Evolutionary conservation across 2,888 invertebrate genomes (phyloP), one percentile per base, ranked within the genome.

Genomic region (Norana najaformis): DNA sequence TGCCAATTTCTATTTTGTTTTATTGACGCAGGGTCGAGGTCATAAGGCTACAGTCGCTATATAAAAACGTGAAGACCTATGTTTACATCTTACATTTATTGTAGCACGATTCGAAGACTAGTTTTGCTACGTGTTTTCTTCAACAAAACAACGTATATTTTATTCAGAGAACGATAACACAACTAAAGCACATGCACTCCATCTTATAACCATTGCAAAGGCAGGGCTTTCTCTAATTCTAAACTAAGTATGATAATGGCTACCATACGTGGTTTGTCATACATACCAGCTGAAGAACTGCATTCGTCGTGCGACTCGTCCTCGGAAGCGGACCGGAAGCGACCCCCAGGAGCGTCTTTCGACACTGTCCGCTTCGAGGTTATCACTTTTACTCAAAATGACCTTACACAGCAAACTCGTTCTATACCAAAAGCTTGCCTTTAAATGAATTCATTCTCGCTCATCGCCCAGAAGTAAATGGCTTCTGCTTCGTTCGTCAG

Each of bases 201-300:
- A 69, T 69, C 69, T 69, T 69, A 30, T 69, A 69, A 30, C 30
- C 11, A 69, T n/a, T 4, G 0, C 30, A 69, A 69, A 47, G 6
- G 23, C 20, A 47, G n/a, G 23, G 30, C 69, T n/a, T 69, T 69
- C 69, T 8, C n/a, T 6, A 23, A 47, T 23, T 69, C n/a, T n/a
- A 69, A 69, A 69, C 69, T 69, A 69, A 69, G 6, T 69, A 69
- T n/a, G n/a, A 69, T 69, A 69, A 69, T 69, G 69, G 69, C 69
- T 69, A 69, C 69, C 69, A 69, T 30, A 69, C 69, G 69, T 69
- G 69, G 69, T 69, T 53, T 69, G 69, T 69, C 13, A 69, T 69
- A 69, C 13, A 69, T 69, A 69, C 69, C 69, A 69, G 69, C 69
- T n/a, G 69, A 69, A n/a, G 69, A 82, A n/a, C 89, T 89, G 39